Conservation (phyloP, 92 coral and sea anemone genomes). For the Phymanthus crucifer region DNA sequence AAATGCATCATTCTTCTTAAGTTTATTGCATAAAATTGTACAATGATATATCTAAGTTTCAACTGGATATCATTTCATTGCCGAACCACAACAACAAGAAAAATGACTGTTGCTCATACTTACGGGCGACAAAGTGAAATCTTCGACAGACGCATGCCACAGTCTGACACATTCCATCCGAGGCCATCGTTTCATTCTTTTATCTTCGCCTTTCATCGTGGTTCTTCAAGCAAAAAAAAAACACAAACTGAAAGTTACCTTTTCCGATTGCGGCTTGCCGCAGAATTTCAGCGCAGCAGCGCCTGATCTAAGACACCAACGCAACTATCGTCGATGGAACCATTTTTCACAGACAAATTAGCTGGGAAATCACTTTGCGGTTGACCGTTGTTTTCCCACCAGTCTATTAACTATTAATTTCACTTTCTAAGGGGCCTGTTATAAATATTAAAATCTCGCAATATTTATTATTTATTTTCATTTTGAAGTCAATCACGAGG, state of each 20-base stretch:
- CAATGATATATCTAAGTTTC: not conserved
- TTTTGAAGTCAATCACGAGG: not conserved
- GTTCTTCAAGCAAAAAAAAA: not conserved
- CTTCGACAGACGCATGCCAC: slow-evolving; percentile 15
- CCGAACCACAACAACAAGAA: not conserved
- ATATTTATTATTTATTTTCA: not conserved
- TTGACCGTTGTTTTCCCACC: not conserved
- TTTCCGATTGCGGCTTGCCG: not conserved
- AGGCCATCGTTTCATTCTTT: slow-evolving; percentile 1
- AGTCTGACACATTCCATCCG: not conserved
- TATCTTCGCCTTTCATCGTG: not conserved
- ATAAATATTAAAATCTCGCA: not conserved
- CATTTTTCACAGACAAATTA: not conserved
- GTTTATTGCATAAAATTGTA: no score
- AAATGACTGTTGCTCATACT: not conserved
- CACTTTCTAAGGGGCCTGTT: not conserved
- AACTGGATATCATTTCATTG: not conserved
- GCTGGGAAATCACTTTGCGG: not conserved
- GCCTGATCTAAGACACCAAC: not conserved
- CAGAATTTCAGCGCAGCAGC: not conserved
- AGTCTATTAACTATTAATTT: not conserved
- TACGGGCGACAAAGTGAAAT: slow-evolving; percentile 25
- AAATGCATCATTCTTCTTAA: no score
- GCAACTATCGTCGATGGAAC: not conserved
- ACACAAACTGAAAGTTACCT: not conserved